Evolutionary conservation across 2,797 vertebrate species (phyloP).

Genomic region (Coreius guichenoti): DNA sequence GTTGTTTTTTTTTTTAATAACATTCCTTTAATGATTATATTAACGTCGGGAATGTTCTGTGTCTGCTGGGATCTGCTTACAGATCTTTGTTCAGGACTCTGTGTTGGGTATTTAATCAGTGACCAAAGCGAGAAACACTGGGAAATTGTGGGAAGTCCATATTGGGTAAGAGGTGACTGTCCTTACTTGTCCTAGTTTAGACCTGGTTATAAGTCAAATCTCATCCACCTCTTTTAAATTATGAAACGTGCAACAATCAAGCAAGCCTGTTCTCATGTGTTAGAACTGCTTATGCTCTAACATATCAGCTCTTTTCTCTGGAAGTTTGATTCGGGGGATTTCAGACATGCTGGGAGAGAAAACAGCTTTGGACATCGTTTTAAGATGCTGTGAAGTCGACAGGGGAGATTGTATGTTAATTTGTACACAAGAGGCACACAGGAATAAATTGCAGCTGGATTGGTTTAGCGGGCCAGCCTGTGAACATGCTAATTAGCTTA

Average conservation of each 20-base stretch:
- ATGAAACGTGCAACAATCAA: neutral
- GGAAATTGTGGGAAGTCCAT: constrained; percentile 19
- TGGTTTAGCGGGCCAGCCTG: neutral
- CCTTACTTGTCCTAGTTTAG: constrained; percentile 56
- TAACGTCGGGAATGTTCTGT: neutral
- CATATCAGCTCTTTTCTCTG: neutral
- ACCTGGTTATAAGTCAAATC: constrained; percentile 13
- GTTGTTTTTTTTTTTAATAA: neutral
- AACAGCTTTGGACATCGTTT: neutral
- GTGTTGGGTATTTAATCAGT: constrained; percentile 31
- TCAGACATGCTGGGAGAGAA: neutral
- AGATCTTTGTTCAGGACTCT: neutral
- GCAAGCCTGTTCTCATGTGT: neutral
- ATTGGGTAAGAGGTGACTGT: constrained; percentile 66
- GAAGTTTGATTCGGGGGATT: neutral
- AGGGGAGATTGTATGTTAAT: neutral
- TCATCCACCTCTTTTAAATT: neutral
- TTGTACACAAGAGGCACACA: neutral
- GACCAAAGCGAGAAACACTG: constrained; percentile 48
- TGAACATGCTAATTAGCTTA: constrained; percentile 39
- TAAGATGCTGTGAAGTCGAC: neutral
- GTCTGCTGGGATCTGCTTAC: too few relatives aligned
- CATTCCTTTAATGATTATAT: neutral
- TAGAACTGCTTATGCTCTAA: neutral
- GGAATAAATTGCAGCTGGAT: constrained; percentile 19